Conservation (phyloP, 2,888 invertebrate species). For the Heliconius ethilla region DNA sequence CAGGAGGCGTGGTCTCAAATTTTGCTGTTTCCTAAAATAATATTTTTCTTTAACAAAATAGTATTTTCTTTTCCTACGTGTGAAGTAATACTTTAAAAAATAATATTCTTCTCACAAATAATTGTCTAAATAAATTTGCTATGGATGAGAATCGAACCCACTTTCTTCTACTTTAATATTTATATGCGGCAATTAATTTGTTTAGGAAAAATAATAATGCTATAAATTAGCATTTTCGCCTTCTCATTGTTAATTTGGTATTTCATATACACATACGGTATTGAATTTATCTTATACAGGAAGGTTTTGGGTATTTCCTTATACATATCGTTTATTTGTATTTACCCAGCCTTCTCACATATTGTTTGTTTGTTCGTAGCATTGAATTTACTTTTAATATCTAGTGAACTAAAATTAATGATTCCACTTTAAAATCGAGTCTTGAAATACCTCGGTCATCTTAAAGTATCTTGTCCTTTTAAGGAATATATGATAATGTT, state of each 20-base stretch:
- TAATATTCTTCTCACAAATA: background rate
- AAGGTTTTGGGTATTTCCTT: background rate
- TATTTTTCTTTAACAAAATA: too few relatives aligned
- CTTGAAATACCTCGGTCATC: background rate
- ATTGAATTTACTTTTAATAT: background rate
- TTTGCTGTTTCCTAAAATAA: too few relatives aligned
- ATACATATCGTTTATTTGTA: background rate
- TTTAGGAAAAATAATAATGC: background rate
- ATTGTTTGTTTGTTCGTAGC: background rate
- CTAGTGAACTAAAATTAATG: background rate
- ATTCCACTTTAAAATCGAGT: background rate
- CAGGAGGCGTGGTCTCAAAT: background rate
- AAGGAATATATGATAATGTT: background rate
- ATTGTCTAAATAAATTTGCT: background rate
- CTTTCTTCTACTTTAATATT: background rate
- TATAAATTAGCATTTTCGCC: background rate
- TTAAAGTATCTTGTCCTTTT: background rate
- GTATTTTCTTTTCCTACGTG: too few relatives aligned
- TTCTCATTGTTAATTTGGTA: background rate
- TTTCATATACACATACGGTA: background rate
- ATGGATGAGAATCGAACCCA: background rate
- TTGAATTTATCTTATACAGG: background rate
- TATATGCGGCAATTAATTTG: too few relatives aligned
- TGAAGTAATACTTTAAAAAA: too few relatives aligned
- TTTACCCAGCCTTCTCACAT: background rate